Conservation (phyloP, 2,113 vertebrate genomes). For the Ranitomeya imitator region DNA sequence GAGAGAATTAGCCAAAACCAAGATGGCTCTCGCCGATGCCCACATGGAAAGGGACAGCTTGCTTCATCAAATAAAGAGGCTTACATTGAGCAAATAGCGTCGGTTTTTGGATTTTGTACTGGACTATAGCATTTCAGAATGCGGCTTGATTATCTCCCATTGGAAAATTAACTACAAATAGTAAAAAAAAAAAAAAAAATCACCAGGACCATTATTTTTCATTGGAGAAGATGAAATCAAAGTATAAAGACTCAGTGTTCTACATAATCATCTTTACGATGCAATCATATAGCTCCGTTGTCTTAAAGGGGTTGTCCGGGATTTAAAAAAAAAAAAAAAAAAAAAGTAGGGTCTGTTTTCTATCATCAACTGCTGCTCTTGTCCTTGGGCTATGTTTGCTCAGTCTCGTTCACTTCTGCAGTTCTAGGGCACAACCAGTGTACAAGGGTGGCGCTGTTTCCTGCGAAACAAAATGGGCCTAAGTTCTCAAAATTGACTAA, state of each 20-base stretch:
- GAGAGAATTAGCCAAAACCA: conserved; percentile 88
- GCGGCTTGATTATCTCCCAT: neutral
- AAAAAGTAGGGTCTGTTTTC: neutral
- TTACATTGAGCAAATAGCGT: conserved; percentile 66
- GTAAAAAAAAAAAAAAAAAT: no score
- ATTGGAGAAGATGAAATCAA: neutral
- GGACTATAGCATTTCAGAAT: conserved; percentile 22
- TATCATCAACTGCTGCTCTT: neutral
- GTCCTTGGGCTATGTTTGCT: neutral
- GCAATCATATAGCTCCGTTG: conserved; percentile 9
- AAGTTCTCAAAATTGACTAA: no score
- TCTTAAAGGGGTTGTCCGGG: neutral
- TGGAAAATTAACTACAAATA: neutral
- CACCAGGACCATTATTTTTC: neutral
- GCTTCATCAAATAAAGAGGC: conserved; percentile 84
- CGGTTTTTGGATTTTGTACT: conserved; percentile 55
- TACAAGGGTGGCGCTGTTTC: neutral
- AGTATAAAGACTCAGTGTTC: conserved; percentile 24
- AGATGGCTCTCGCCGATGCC: conserved; percentile 92
- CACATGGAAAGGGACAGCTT: conserved; percentile 92
- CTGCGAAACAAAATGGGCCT: neutral
- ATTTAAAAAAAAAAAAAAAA: neutral
- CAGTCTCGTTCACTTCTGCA: neutral
- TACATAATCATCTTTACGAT: neutral
- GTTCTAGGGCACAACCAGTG: neutral